Conservation (phyloP, 1,140 invertebrate genomes). For the Polypedilum vanderplanki region DNA sequence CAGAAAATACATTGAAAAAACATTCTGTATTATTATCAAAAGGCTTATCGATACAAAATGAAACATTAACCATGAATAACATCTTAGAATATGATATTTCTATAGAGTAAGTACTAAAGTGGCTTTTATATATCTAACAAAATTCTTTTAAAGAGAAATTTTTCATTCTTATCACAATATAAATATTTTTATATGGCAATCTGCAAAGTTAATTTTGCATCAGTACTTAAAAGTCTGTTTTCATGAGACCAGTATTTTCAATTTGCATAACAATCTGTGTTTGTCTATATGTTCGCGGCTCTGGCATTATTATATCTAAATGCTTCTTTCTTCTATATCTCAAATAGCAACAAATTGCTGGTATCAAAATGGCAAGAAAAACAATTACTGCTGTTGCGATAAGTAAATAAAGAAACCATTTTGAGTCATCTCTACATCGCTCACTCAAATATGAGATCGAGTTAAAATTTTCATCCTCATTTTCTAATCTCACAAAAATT, state of each 20-base stretch:
- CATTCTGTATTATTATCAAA: conserved; percentile 75
- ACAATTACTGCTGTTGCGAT: conserved; percentile 42
- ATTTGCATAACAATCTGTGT: conserved; percentile 77
- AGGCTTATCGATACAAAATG: conserved; percentile 80
- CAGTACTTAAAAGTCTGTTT: conserved; percentile 59
- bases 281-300: conserved; percentile 70
- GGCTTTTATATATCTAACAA: conserved; percentile 3
- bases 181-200: not conserved
- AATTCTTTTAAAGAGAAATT: not conserved
- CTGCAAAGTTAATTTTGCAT: not conserved
- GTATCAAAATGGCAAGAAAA: conserved; percentile 36
- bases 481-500: not conserved
- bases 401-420: conserved; percentile 34
- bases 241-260: conserved; percentile 69
- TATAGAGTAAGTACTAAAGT: conserved; percentile 59
- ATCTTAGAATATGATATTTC: conserved; percentile 84
- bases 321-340: conserved; percentile 46
- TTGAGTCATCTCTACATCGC: not conserved
- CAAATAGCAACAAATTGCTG: conserved; percentile 39
- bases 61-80: conserved; percentile 75
- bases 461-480: not conserved
- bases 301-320: conserved; percentile 63
- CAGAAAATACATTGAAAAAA: conserved; percentile 66
- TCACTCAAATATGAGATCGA: conserved; percentile 5
- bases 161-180: conserved; percentile 21